Evolutionary conservation across 2,797 vertebrate species (phyloP).

Genomic region (Psittacula echo): DNA sequence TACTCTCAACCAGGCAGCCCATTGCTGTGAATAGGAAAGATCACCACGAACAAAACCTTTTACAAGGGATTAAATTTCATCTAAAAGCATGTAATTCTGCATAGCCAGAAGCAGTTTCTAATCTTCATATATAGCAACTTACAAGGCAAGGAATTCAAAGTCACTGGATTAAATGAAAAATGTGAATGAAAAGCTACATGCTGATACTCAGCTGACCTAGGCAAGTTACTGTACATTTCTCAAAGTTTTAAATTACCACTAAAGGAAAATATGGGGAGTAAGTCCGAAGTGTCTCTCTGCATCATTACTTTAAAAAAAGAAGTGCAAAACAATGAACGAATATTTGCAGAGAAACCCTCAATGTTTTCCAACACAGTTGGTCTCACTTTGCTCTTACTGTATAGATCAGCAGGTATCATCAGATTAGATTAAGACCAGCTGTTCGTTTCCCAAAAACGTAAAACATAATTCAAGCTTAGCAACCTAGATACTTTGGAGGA

Average conservation of each 20-base stretch:
- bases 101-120: constrained; percentile 76
- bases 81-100: constrained; percentile 80
- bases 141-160: constrained; percentile 80
- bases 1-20: constrained; percentile 45
- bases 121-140: constrained; percentile 78
- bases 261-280: constrained; percentile 65
- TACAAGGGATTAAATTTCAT: constrained; percentile 78
- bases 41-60: constrained; percentile 67
- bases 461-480: constrained; percentile 72
- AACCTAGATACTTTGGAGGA: constrained; percentile 67
- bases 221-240: constrained; percentile 70
- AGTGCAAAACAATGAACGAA: constrained; percentile 67
- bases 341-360: constrained; percentile 52
- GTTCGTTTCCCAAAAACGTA: constrained; percentile 69
- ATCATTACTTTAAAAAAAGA: constrained; percentile 63
- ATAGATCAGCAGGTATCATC: constrained; percentile 75
- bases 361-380: constrained; percentile 46
- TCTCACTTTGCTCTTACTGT: constrained; percentile 61
- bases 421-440: constrained; percentile 76
- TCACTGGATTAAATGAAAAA: constrained; percentile 79
- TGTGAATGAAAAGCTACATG: constrained; percentile 73
- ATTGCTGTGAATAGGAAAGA: constrained; percentile 56
- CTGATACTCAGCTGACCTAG: constrained; percentile 66
- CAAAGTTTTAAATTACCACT: constrained; percentile 66
- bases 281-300: constrained; percentile 51